Conservation (phyloP, 2,888 invertebrate species). For the Vesta saturnalis region DNA sequence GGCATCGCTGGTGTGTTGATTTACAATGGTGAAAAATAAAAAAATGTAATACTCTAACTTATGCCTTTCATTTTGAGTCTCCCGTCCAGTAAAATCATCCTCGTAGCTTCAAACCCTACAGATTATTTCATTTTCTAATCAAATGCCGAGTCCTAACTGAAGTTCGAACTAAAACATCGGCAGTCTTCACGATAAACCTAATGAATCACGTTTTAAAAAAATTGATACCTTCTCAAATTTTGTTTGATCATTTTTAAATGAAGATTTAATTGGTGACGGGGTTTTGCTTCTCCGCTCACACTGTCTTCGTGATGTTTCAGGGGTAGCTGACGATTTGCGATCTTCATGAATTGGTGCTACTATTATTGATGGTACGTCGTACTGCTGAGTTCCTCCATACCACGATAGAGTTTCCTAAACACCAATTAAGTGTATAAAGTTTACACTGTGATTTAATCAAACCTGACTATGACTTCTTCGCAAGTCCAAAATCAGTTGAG, state of each 20-base stretch:
- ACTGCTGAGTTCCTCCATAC: conserved; percentile 60
- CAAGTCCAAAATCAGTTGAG: conserved; percentile 78
- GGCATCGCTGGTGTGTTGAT: too few species aligned
- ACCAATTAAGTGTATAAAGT: neutral
- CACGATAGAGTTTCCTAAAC: conserved; percentile 66
- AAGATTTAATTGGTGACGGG: conserved; percentile 20
- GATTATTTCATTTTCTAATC: too few species aligned
- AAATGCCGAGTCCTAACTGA: too few species aligned
- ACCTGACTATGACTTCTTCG: conserved; percentile 75
- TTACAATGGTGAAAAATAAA: too few species aligned
- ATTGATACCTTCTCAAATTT: conserved; percentile 14
- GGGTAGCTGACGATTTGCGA: conserved; percentile 6
- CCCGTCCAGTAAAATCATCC: too few species aligned
- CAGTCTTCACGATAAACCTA: neutral
- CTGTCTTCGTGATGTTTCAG: conserved; percentile 24
- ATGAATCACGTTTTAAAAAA: neutral
- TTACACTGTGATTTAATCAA: conserved; percentile 11
- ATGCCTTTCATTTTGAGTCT: too few species aligned
- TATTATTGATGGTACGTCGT: conserved; percentile 59
- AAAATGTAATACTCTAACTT: too few species aligned
- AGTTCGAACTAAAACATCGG: too few species aligned
- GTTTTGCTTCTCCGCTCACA: conserved; percentile 27
- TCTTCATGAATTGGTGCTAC: conserved; percentile 54
- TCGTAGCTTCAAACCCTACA: too few species aligned
- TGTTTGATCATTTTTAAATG: conserved; percentile 14